phyloP scores from a whole-genome alignment of 2,113 vertebrate genomes.

The Tiliqua scincoides region DNA sequence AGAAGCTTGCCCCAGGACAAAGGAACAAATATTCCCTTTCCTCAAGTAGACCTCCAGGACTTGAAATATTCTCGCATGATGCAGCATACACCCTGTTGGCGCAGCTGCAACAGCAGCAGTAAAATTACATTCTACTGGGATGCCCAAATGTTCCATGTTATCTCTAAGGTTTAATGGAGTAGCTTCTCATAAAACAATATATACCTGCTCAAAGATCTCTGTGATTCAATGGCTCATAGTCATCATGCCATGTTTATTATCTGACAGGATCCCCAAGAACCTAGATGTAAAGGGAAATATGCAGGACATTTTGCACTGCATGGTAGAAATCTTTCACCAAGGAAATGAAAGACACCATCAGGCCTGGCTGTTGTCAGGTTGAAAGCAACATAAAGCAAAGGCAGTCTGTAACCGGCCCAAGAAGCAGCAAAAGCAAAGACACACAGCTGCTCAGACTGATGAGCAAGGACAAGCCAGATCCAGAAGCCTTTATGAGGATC shows the following conservation, averaged over 20 bases:
- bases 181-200: conserved; percentile 59
- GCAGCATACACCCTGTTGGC: no score
- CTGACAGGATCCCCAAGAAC: conserved; percentile 38
- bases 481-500: not conserved
- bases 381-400: not conserved
- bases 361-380: not conserved
- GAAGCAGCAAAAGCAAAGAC: not conserved
- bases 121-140: no score
- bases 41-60: no score
- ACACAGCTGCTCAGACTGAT: no score
- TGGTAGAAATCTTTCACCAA: not conserved
- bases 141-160: conserved; percentile 63
- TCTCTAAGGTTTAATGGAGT: conserved; percentile 45
- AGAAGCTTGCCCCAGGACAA: no score
- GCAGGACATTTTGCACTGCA: not conserved
- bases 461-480: no score
- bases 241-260: conserved; percentile 44
- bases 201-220: conserved; percentile 29
- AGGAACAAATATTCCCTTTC: no score
- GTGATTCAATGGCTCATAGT: conserved; percentile 50
- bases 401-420: not conserved
- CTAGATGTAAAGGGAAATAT: conserved; percentile 10
- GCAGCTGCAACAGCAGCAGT: no score
- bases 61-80: no score
- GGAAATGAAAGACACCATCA: not conserved